Evolutionary conservation across 1,140 invertebrate genomes (phyloP), one percentile per base, ranked within the genome.

Genomic region (Linepithema humile): DNA sequence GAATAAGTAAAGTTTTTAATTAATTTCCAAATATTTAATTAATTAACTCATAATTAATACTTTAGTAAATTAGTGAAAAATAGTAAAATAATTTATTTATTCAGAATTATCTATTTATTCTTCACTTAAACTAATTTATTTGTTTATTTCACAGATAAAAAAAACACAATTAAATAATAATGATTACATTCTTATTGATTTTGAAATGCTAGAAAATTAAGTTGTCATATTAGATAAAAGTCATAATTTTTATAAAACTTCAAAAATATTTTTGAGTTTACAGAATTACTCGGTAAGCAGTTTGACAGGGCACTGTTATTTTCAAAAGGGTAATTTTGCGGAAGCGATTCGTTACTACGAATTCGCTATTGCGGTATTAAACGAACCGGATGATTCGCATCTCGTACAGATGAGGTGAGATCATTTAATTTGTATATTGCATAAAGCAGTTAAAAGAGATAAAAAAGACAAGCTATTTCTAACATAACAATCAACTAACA

Each of bases 211-310:
- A 10, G 7, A 0, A 43, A 23, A 20, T 62, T 32, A 43, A 69
- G 35, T 7, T 0, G 40, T 65, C n/a, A 12, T 10, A n/a, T 38
- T 2, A 45, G 0, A 17, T n/a, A n/a, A n/a, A n/a, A n/a, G n/a
- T n/a, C n/a, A n/a, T n/a, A n/a, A n/a, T n/a, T n/a, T n/a, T n/a
- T 3, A 0, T n/a, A 12, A 7, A 82, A 23, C 50, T 6, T 60
- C 5, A 12, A 29, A 40, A 45, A 40, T 62, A 1, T 48, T 17
- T 10, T 43, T 53, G 26, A 69, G 2, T 75, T 15, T 17, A 29
- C 26, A 92, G 91, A 88, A 92, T 32, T 90, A 90, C 35, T 87
- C 89, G 3, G 65, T 92, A 29, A 82, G 85, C 64, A 85, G 86
- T 53, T 60, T 92, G 60, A 83, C 88, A 78, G 91, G 91, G 0